Percentiles rank a stretch among this genome's conserved stretches.
These are phyloP conservation scores for Maniola jurtina DNA, from an alignment of 1,140 invertebrate species.

Conservation along the genomic window DNA sequence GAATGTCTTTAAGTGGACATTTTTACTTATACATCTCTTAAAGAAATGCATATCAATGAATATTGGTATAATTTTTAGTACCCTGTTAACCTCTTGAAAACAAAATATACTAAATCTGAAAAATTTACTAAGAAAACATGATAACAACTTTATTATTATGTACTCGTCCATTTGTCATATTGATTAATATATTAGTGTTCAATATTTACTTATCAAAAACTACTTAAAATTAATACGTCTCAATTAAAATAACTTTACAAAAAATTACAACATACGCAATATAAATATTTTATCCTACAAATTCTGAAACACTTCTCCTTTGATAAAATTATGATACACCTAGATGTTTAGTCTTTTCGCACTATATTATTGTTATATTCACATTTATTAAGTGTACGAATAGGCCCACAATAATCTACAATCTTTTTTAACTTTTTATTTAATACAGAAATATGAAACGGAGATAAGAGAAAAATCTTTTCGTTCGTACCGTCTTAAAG, in stretches of 20 bases:
- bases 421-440: slow-evolving; percentile 16
- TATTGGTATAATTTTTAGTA: slow-evolving; percentile 27
- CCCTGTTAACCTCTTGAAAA: slow-evolving; percentile 58
- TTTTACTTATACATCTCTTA: not conserved
- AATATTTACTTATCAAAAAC: slow-evolving; percentile 77
- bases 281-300: slow-evolving; percentile 42
- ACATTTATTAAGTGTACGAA: slow-evolving; percentile 50
- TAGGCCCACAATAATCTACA: slow-evolving; percentile 27
- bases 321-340: slow-evolving; percentile 59
- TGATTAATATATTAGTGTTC: slow-evolving; percentile 52
- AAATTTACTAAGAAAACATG: not conserved
- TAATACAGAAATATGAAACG: slow-evolving; percentile 18
- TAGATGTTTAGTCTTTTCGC: slow-evolving; percentile 59
- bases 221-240: slow-evolving; percentile 65
- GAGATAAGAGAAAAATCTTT: slow-evolving; percentile 7
- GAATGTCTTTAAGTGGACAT: not conserved
- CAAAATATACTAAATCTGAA: not conserved
- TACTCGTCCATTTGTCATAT: slow-evolving; percentile 59
- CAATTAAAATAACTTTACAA: slow-evolving; percentile 71
- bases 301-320: slow-evolving; percentile 46
- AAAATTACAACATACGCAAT: slow-evolving; percentile 68
- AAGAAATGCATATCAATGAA: not conserved
- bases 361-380: slow-evolving; percentile 72
- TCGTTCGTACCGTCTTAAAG: not conserved
- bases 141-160: slow-evolving; percentile 3